These are phyloP conservation scores for Bacillus rossius DNA, from an alignment of 1,140 invertebrate species.

Conservation along the genomic window DNA sequence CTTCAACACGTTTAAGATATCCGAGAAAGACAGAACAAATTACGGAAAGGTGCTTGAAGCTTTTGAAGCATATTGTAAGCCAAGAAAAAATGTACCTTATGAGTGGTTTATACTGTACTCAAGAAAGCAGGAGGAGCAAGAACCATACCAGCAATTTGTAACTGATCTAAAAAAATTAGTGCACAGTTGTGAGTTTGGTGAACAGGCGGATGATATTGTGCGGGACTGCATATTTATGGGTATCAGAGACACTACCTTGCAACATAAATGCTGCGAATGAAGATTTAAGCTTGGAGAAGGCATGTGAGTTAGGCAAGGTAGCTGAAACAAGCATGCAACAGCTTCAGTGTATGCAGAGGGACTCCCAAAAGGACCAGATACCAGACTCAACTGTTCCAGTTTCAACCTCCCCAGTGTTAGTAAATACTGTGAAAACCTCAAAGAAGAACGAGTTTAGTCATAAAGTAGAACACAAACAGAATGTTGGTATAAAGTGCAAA, in stretches of 20 bases:
- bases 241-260: constrained; percentile 18
- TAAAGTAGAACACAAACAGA: not conserved
- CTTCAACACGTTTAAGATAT: constrained; percentile 14
- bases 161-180: constrained; percentile 25
- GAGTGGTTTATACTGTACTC: constrained; percentile 28
- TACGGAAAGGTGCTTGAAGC: constrained; percentile 2
- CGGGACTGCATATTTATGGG: constrained; percentile 30
- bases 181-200: constrained; percentile 25
- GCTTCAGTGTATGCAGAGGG: not conserved
- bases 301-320: constrained; percentile 22
- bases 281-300: constrained; percentile 29
- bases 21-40: constrained; percentile 2
- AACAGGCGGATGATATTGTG: constrained; percentile 30
- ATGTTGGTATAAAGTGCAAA: constrained; percentile 11
- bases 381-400: not conserved
- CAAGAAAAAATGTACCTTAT: constrained; percentile 26
- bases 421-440: not conserved
- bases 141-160: constrained; percentile 28
- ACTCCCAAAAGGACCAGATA: not conserved
- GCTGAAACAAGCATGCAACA: constrained; percentile 24
- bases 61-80: constrained; percentile 25
- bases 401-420: not conserved
- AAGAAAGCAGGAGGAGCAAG: constrained; percentile 25
- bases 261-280: constrained; percentile 30
- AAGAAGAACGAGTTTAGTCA: too few relatives aligned